Base-by-base conservation (phyloP, 1,140 invertebrate genomes). In the Drosophila navojoa region DNA sequence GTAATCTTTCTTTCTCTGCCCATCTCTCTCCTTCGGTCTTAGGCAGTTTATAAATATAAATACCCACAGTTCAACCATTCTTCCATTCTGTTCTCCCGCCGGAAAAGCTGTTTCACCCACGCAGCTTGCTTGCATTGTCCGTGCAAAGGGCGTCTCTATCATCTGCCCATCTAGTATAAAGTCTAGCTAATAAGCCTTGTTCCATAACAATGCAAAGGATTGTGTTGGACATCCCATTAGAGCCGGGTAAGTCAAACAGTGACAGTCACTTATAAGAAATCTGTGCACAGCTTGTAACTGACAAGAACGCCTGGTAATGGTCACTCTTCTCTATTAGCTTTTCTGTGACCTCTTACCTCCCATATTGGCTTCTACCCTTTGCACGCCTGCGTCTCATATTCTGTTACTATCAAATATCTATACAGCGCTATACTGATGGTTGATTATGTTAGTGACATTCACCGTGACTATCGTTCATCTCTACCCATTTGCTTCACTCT, bases 141-240 rank as follows among this genome's bases (percentile, higher is more conserved):
- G 25, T 27, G 25, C 49, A 45, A 7, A 45, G 42, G 42, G 42
- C n/a, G 9, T 3, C n/a, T 16, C 11, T 13, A 11, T 11, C 13
- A 3, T 16, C 4, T 15, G 15, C 19, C 7, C 19, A 45, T 45
- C n/a, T 16, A 45, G 6, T 16, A 52, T 25, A 52, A 50, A 4
- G 49, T n/a, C 49, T 29, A 52, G 49, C 25, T 27, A 27, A 52
- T 29, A 52, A 52, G 52, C 29, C 29, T 9, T 54, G 47, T 1
- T 6, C 11, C 25, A 52, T 13, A 50, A 52, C 49, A 52, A 52
- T 52, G 25, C 49, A 45, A 6, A 15, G 4, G n/a, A 45, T 45
- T 45, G 15, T 19, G 42, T 15, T 11, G 0, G 11, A 38, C 35
- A 38, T 38, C 11, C 42, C 16, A 6, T 9, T 19, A 19, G 42